Conservation (phyloP, 2,113 vertebrate genomes). For the Platichthys flesus region DNA sequence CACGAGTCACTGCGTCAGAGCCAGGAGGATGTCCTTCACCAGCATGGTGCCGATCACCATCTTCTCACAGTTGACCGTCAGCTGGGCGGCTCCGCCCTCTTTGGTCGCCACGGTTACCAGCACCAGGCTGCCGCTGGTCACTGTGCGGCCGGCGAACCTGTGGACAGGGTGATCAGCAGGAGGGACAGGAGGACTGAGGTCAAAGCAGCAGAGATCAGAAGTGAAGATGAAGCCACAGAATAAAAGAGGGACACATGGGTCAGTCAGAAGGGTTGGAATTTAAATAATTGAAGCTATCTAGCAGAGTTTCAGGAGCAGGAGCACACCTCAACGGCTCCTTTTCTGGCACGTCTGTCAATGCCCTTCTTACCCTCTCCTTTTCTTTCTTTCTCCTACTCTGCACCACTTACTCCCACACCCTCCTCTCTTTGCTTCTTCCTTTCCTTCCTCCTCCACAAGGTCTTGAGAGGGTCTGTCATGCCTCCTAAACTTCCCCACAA, state of each 20-base stretch:
- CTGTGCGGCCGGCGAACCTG: slow-evolving; percentile 93
- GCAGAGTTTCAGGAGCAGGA: neutral
- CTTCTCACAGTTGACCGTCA: slow-evolving; percentile 97
- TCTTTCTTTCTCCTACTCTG: too few species aligned
- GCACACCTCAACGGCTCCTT: too few species aligned
- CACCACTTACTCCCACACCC: too few species aligned
- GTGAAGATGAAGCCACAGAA: slow-evolving; percentile 59
- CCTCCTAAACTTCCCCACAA: too few species aligned
- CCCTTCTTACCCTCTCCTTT: too few species aligned
- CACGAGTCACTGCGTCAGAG: slow-evolving; percentile 86
- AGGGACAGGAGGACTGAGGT: slow-evolving; percentile 79
- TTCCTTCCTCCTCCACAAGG: too few species aligned
- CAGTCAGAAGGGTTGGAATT: neutral
- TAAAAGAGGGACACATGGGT: slow-evolving; percentile 15
- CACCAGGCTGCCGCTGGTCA: slow-evolving; percentile 91
- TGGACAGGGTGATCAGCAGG: slow-evolving; percentile 62
- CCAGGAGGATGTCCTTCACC: slow-evolving; percentile 93
- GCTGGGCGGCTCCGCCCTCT: slow-evolving; percentile 81
- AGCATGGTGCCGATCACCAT: slow-evolving; percentile 99
- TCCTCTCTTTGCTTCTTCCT: too few species aligned
- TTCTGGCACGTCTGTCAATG: too few species aligned
- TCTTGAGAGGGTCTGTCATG: too few species aligned
- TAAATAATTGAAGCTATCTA: too few species aligned
- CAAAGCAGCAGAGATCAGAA: slow-evolving; percentile 66
- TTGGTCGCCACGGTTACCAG: slow-evolving; percentile 88